A percentile compares a stretch with the other conserved stretches of the same genome.
These are phyloP conservation scores for Ophion slaviceki DNA, from an alignment of 2,888 invertebrate genomes.

Conservation along the genomic window DNA sequence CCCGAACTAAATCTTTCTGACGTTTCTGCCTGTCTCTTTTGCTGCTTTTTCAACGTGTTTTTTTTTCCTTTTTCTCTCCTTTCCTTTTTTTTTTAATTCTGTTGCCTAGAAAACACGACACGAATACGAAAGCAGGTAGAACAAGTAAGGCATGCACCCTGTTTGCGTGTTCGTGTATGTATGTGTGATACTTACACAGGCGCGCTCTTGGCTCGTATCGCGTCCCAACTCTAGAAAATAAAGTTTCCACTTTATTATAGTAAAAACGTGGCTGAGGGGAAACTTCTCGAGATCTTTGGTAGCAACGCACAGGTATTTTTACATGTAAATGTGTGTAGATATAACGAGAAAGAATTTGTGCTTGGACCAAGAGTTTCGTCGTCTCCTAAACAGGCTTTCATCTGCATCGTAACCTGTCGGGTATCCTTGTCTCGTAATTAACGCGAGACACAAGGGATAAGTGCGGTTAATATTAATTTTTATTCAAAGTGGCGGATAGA, in stretches of 20 bases:
- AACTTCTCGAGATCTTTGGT: conserved; percentile 55
- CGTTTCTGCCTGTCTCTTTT: conserved; percentile 69
- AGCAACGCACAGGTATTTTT: conserved; percentile 41
- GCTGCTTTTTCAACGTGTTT: conserved; percentile 39
- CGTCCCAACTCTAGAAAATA: conserved; percentile 72
- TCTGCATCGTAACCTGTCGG: conserved; percentile 21
- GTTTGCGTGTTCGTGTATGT: neutral
- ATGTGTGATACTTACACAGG: too few species aligned
- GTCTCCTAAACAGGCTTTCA: conserved; percentile 37
- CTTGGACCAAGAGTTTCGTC: conserved; percentile 45
- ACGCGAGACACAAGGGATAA: conserved; percentile 65
- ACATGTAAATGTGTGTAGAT: conserved; percentile 18
- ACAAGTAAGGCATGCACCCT: conserved; percentile 53
- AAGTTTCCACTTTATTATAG: conserved; percentile 77
- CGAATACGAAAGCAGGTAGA: conserved; percentile 76
- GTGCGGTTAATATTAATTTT: conserved; percentile 78
- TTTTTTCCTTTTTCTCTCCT: conserved; percentile 35
- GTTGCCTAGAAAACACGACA: conserved; percentile 75
- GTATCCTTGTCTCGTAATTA: conserved; percentile 57
- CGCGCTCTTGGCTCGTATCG: conserved; percentile 45
- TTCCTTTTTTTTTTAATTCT: conserved; percentile 54
- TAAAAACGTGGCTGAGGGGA: conserved; percentile 60
- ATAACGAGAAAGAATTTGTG: conserved; percentile 56
- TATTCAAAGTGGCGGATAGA: conserved; percentile 65
- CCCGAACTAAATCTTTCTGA: conserved; percentile 77